These are phyloP conservation scores for Menura novaehollandiae DNA, from an alignment of 2,113 vertebrate genomes.

Conservation along the genomic window DNA sequence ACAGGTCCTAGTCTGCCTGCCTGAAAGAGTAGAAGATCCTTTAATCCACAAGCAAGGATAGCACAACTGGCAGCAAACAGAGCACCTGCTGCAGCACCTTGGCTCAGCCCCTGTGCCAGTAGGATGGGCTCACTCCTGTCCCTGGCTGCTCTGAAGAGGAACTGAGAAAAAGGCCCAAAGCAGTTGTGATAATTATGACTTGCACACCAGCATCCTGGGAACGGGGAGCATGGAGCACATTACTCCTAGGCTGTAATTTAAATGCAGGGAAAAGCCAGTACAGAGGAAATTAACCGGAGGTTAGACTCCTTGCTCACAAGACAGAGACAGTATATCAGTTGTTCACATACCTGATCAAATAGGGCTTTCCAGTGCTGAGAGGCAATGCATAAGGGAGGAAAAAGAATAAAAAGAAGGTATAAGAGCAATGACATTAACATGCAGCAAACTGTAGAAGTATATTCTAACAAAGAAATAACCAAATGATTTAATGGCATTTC, in stretches of 20 bases:
- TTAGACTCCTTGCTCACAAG: conserved; percentile 6
- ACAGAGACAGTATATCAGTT: conserved; percentile 29
- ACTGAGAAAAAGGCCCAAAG: background rate
- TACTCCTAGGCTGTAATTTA: background rate
- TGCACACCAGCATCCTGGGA: background rate
- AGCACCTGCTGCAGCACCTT: background rate
- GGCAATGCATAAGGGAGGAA: conserved; percentile 52
- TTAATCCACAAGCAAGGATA: background rate
- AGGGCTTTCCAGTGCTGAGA: conserved; percentile 87
- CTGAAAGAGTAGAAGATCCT: background rate
- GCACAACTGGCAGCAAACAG: background rate
- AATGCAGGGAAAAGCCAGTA: background rate
- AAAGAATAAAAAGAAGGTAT: conserved; percentile 52
- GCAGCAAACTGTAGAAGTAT: conserved; percentile 1
- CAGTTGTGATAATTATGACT: background rate
- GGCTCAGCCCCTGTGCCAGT: background rate
- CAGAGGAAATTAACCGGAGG: background rate
- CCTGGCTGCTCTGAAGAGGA: background rate
- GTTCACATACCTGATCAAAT: conserved; percentile 85
- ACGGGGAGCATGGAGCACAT: background rate
- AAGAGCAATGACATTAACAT: conserved; percentile 24
- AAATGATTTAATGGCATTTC: conserved; percentile 40
- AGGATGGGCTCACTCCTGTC: background rate
- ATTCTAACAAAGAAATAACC: conserved; percentile 21
- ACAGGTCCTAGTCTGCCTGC: background rate